Percentiles rank a stretch among this genome's conserved stretches.
Conservation (phyloP, 2,797 vertebrate species). For the Triplophysa bombifrons region DNA sequence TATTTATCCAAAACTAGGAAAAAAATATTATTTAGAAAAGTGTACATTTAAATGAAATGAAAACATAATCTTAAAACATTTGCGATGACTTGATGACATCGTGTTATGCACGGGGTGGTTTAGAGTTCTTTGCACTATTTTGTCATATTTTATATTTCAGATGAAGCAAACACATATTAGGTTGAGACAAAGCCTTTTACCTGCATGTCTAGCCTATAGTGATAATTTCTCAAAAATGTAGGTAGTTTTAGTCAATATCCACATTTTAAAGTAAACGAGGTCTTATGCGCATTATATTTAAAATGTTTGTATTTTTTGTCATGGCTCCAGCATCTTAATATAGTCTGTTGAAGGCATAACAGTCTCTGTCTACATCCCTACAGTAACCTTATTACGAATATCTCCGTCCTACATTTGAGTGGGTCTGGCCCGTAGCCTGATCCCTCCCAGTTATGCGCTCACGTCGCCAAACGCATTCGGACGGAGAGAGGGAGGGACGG, state of each 20-base stretch:
- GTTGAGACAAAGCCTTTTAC: no score
- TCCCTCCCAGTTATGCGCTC: slow-evolving; percentile 62
- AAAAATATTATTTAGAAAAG: no score
- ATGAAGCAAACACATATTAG: no score
- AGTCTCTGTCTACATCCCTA: slow-evolving; percentile 21
- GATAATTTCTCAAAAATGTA: not conserved
- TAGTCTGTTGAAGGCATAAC: not conserved
- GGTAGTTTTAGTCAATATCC: no score
- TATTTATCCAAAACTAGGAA: no score
- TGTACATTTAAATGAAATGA: no score
- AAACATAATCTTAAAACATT: no score
- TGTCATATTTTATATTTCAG: no score
- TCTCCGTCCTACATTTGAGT: slow-evolving; percentile 60
- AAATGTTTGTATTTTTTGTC: not conserved
- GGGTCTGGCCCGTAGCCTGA: slow-evolving; percentile 56
- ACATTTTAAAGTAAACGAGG: not conserved
- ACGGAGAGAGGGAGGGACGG: not conserved
- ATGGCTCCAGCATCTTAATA: not conserved
- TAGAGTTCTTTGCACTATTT: no score
- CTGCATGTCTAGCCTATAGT: no score
- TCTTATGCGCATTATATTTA: not conserved
- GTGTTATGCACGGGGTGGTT: no score
- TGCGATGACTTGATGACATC: no score
- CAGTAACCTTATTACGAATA: slow-evolving; percentile 55
- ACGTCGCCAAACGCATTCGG: slow-evolving; percentile 62